Conservation (phyloP, 2,797 vertebrate species). For the Chloroceryle amazona region DNA sequence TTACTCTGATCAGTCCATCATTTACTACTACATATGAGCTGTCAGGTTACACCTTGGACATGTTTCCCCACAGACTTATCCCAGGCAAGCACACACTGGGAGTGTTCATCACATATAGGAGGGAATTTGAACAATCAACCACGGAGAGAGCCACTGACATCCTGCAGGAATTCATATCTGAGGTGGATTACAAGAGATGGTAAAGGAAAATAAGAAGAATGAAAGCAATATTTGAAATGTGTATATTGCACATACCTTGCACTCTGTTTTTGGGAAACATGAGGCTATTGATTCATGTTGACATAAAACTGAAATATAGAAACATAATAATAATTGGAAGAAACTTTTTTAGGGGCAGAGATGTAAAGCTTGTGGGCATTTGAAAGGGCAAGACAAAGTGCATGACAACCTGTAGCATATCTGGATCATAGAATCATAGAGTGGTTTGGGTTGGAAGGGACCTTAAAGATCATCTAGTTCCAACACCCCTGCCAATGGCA, state of each 20-base stretch:
- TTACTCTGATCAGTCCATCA: background rate
- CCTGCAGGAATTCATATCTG: background rate
- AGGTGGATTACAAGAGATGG: background rate
- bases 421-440: too few relatives aligned
- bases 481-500: too few relatives aligned
- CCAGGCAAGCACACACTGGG: background rate
- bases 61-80: background rate
- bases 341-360: background rate
- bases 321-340: background rate
- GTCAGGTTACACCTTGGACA: background rate
- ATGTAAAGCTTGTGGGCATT: background rate
- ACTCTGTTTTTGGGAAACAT: background rate
- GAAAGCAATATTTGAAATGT: background rate
- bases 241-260: background rate
- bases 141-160: background rate
- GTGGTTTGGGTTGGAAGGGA: too few relatives aligned
- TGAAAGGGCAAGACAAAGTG: background rate
- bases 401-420: background rate
- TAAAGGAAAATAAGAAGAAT: background rate
- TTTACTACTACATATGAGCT: background rate
- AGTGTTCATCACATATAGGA: background rate
- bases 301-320: background rate
- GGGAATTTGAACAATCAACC: background rate
- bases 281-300: background rate
- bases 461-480: too few relatives aligned